Percentiles rank a stretch among this genome's conserved stretches.
Conservation (phyloP, 2,797 vertebrate species). For the Pangasius krempfi region DNA sequence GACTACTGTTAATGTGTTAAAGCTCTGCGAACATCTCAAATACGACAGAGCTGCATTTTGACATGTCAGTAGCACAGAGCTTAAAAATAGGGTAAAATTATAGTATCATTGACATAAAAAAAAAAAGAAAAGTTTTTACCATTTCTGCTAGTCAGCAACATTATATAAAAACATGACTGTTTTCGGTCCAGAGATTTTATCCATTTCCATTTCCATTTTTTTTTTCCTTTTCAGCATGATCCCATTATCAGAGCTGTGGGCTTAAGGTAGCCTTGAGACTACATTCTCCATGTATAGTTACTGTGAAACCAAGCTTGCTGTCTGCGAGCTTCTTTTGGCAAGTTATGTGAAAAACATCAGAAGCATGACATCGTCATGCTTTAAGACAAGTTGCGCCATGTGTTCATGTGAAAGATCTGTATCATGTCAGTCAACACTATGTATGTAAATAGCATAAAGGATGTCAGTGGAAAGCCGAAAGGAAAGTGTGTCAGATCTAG, state of each 20-base stretch:
- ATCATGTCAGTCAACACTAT: not conserved
- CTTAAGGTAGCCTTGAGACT: not conserved
- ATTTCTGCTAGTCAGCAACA: not conserved
- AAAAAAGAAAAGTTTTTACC: no score
- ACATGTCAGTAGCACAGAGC: constrained; percentile 47
- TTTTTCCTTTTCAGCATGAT: not conserved
- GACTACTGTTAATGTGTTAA: not conserved
- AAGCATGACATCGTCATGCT: not conserved
- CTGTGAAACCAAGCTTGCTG: not conserved
- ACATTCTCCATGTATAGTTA: not conserved
- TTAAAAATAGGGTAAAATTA: constrained; percentile 54
- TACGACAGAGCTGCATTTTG: constrained; percentile 49
- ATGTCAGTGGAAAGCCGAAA: not conserved
- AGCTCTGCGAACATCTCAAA: constrained; percentile 44
- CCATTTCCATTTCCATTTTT: not conserved
- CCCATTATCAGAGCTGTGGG: not conserved
- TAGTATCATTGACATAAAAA: constrained; percentile 1
- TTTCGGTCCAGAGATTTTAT: not conserved
- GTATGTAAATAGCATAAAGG: constrained; percentile 4
- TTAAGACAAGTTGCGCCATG: not conserved
- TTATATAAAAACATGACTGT: not conserved
- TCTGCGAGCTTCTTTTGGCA: not conserved
- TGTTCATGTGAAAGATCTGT: not conserved
- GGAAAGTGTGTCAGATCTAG: not conserved
- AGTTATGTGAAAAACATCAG: constrained; percentile 12